These are phyloP conservation scores for Epizoanthus rinbou DNA, from an alignment of 92 coral and sea anemone species.

Conservation along the genomic window DNA sequence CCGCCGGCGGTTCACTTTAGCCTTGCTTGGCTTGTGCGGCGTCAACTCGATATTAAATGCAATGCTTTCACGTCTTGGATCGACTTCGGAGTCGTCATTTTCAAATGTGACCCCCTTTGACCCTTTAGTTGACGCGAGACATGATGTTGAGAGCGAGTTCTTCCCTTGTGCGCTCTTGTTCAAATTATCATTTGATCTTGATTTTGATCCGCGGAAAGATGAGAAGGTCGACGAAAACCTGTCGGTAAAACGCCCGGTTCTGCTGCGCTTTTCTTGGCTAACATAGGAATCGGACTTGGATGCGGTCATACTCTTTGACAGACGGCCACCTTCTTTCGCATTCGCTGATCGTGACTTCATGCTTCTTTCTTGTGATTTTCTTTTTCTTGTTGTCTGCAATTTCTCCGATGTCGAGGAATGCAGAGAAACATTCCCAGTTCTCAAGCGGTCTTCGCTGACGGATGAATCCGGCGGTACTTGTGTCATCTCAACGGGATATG, in stretches of 20 bases:
- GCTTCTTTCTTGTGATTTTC: conserved; percentile 58
- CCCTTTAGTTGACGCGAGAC: conserved; percentile 48
- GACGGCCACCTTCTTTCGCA: conserved; percentile 17
- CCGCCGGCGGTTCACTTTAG: conserved; percentile 65
- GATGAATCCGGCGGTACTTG: conserved; percentile 70
- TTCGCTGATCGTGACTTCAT: not conserved
- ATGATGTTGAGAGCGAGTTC: not conserved
- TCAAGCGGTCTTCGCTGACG: conserved; percentile 63
- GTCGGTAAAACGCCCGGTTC: conserved; percentile 60
- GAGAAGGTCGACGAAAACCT: conserved; percentile 64
- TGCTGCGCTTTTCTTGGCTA: conserved; percentile 61
- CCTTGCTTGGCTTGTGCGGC: conserved; percentile 64
- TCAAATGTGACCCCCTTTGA: conserved; percentile 10
- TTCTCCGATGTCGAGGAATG: conserved; percentile 47
- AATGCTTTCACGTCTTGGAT: conserved; percentile 67
- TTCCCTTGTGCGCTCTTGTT: conserved; percentile 26
- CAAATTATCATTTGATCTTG: conserved; percentile 72
- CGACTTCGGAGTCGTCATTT: conserved; percentile 20
- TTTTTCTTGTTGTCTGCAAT: conserved; percentile 55
- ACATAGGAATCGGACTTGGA: conserved; percentile 74
- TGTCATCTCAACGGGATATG: conserved; percentile 92
- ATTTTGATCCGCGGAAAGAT: conserved; percentile 63
- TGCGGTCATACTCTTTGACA: conserved; percentile 39
- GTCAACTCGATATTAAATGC: conserved; percentile 85
- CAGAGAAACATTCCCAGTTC: conserved; percentile 46